phyloP scores from a whole-genome alignment of 2,797 vertebrate species.

The Lagocephalus sceleratus region DNA sequence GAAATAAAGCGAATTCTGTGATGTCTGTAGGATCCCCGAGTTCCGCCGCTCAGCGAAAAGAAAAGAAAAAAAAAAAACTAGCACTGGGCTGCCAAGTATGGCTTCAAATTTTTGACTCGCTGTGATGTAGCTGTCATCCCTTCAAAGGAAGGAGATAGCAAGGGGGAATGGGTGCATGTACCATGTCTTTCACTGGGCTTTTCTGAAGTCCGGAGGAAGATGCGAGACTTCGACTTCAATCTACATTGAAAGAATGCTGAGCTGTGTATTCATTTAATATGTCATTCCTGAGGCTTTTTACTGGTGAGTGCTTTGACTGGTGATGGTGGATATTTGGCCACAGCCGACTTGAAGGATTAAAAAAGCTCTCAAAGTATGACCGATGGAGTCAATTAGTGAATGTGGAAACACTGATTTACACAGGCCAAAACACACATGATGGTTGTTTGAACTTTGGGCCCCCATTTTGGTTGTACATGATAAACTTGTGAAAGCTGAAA shows the following conservation, averaged over 20 bases:
- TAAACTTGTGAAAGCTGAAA: conserved; percentile 4
- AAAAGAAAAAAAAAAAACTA: conserved; percentile 42
- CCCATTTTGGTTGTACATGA: not conserved
- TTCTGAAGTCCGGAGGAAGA: conserved; percentile 72
- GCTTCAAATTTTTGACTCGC: conserved; percentile 75
- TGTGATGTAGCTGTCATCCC: conserved; percentile 80
- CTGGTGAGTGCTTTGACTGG: conserved; percentile 25
- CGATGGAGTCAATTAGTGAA: not conserved
- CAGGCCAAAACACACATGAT: not conserved
- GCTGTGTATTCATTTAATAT: conserved; percentile 59
- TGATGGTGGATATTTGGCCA: conserved; percentile 26
- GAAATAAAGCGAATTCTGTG: conserved; percentile 74
- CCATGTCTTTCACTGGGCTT: conserved; percentile 72
- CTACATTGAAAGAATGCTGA: conserved; percentile 63
- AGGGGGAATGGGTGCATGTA: conserved; percentile 74
- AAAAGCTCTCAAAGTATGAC: not conserved
- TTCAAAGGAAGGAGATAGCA: conserved; percentile 73
- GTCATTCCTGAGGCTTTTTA: conserved; percentile 40
- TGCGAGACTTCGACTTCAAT: conserved; percentile 65
- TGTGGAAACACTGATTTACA: conserved; percentile 1
- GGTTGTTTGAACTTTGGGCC: conserved; percentile 15
- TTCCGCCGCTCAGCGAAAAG: conserved; percentile 62
- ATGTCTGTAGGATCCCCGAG: conserved; percentile 75
- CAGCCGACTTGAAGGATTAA: not conserved
- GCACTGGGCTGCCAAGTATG: conserved; percentile 71